Conservation (phyloP, 2,888 invertebrate genomes). For the Camponotus fellah region DNA sequence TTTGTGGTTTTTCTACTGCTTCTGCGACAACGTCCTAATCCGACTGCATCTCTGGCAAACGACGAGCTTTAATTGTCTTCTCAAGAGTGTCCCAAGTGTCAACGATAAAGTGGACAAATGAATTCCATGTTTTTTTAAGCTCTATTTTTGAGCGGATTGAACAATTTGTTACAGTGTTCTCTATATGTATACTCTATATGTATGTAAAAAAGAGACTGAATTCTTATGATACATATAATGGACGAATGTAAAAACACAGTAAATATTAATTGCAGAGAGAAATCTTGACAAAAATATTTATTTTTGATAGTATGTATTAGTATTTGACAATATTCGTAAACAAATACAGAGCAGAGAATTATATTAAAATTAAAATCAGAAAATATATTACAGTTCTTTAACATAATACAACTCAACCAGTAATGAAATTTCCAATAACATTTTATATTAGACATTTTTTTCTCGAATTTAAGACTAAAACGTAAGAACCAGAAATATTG, state of each 20-base stretch:
- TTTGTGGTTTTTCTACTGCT: conserved; percentile 27
- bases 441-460: background rate
- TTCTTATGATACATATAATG: background rate
- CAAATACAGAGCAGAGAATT: background rate
- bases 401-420: conserved; percentile 11
- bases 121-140: conserved; percentile 10
- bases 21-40: conserved; percentile 36
- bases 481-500: background rate
- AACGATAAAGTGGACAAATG: conserved; percentile 43
- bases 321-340: background rate
- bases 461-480: conserved; percentile 4
- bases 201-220: background rate
- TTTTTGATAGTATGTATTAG: background rate
- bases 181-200: too few species aligned
- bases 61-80: conserved; percentile 63
- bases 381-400: background rate
- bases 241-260: background rate
- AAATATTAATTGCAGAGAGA: background rate
- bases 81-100: conserved; percentile 41
- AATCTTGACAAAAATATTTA: background rate
- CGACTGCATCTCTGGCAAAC: conserved; percentile 34
- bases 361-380: background rate
- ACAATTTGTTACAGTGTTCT: background rate
- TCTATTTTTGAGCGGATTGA: conserved; percentile 38
- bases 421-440: background rate